Percentiles rank a stretch among this genome's conserved stretches.
Evolutionary conservation across 2,113 vertebrate genomes (phyloP).

Genomic region (Pygathrix nemaeus): DNA sequence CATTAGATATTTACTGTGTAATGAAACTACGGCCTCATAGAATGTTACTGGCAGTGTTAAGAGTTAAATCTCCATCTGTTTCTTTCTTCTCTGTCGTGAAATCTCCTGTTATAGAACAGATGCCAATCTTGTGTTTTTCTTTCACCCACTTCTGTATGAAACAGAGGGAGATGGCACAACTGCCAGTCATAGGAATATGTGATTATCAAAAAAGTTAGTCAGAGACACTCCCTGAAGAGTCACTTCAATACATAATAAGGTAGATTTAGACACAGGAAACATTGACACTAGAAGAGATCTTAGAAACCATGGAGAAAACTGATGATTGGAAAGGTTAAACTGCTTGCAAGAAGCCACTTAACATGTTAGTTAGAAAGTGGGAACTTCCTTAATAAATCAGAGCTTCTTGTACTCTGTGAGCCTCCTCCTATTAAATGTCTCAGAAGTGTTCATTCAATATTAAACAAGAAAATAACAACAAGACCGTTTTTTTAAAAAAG

Average conservation of each 20-base stretch:
- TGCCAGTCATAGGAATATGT: background rate
- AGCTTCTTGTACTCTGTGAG: background rate
- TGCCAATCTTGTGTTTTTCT: background rate
- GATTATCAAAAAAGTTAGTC: background rate
- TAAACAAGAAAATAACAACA: slow-evolving; percentile 30
- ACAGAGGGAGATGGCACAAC: background rate
- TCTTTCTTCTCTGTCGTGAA: background rate
- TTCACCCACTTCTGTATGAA: background rate
- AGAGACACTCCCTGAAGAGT: background rate
- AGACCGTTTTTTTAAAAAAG: background rate
- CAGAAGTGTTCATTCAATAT: background rate
- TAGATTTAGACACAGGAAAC: background rate
- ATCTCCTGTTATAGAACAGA: background rate
- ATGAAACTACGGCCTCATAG: background rate
- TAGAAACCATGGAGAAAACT: background rate
- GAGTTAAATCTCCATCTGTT: slow-evolving; percentile 12
- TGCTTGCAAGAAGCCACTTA: background rate
- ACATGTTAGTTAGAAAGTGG: background rate
- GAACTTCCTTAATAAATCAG: background rate
- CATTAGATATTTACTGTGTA: background rate
- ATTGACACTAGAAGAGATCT: background rate
- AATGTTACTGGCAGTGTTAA: background rate
- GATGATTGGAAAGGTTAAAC: background rate
- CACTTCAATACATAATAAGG: background rate
- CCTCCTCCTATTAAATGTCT: background rate